Evolutionary conservation across 2,888 invertebrate genomes (phyloP).

Genomic region (Aricia artaxerxes): DNA sequence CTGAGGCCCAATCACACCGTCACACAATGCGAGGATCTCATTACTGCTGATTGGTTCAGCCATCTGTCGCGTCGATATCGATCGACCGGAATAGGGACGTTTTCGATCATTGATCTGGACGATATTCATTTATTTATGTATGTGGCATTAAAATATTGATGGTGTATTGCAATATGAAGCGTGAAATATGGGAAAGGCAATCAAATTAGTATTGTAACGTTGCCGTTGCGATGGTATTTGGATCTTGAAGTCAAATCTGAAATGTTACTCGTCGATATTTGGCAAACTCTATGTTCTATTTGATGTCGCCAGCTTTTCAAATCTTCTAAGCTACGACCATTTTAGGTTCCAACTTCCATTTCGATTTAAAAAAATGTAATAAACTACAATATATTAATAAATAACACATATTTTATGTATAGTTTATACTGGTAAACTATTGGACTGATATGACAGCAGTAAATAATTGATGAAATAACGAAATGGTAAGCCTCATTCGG

Average conservation of each 20-base stretch:
- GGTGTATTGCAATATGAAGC: background rate
- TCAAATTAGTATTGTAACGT: too few relatives aligned
- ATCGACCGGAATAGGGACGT: constrained; percentile 49
- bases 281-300: too few relatives aligned
- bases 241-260: too few relatives aligned
- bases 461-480: constrained; percentile 15
- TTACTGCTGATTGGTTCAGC: constrained; percentile 58
- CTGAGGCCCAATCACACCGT: constrained; percentile 44
- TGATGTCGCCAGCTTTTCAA: too few relatives aligned
- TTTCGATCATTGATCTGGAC: constrained; percentile 33
- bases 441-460: background rate
- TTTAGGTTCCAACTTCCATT: too few relatives aligned
- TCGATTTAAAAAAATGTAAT: too few relatives aligned
- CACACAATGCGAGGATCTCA: constrained; percentile 53
- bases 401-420: background rate
- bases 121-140: background rate
- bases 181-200: too few relatives aligned
- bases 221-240: too few relatives aligned
- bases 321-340: too few relatives aligned
- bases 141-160: background rate
- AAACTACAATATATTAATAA: too few relatives aligned
- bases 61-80: constrained; percentile 61
- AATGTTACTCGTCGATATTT: too few relatives aligned
- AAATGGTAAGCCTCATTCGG: constrained; percentile 33
- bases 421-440: background rate